Evolutionary conservation across 92 coral and sea anemone species (phyloP), one percentile per base, ranked within the genome.

Genomic region (Epizoanthus ramosus): DNA sequence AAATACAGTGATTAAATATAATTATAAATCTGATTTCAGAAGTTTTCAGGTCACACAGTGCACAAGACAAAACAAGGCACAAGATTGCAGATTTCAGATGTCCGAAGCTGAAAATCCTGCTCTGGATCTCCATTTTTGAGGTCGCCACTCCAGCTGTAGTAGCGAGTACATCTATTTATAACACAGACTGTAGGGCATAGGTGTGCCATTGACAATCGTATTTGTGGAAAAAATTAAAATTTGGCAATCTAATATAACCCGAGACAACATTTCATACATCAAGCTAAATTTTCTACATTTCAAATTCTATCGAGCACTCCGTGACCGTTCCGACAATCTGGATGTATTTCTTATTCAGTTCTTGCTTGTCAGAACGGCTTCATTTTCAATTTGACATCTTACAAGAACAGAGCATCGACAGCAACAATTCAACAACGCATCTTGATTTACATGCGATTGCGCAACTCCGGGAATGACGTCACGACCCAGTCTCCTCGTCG

Each of bases 401-500:
- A 24, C 1, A 23, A 64, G 39, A 24, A n/a, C n/a, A n/a, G n/a
- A n/a, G n/a, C n/a, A n/a, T n/a, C n/a, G n/a, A n/a, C n/a, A n/a
- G n/a, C n/a, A n/a, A n/a, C n/a, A n/a, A n/a, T n/a, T n/a, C n/a
- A n/a, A n/a, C n/a, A n/a, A n/a, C n/a, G n/a, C n/a, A n/a, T n/a
- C n/a, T n/a, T n/a, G n/a, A n/a, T n/a, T n/a, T n/a, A n/a, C n/a
- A n/a, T n/a, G n/a, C n/a, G n/a, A n/a, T n/a, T n/a, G n/a, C n/a
- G n/a, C n/a, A 28, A 28, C 2, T 63, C 68, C 68, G 68, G 68
- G 68, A 5, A 63, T 63, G 68, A 63, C 28, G 68, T 63, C 68
- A 63, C 68, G 68, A 63, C 68, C 68, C 68, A 63, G 68, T 63
- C 68, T 63, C 68, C 68, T 63, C 14, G 68, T 63, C 68, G 68